A percentile compares a stretch with the other conserved stretches of the same genome.
phyloP scores from a whole-genome alignment of 2,113 vertebrate species.

The Colinus virginianus region DNA sequence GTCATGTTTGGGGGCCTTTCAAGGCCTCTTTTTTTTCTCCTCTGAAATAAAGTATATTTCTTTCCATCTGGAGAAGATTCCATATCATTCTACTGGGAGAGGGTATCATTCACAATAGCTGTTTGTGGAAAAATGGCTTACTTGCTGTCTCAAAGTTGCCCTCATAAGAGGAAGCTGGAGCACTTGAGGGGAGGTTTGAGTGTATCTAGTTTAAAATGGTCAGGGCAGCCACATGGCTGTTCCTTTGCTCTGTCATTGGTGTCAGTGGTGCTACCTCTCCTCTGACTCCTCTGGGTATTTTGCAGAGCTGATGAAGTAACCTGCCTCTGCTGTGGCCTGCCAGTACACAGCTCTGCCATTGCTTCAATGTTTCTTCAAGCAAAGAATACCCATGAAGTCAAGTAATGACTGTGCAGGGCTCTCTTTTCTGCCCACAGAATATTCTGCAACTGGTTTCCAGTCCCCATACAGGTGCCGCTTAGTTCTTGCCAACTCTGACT shows the following conservation, averaged over 20 bases:
- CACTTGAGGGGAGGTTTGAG: not conserved
- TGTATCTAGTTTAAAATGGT: accelerated
- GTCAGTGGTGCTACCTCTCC: not conserved
- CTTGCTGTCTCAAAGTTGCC: not conserved
- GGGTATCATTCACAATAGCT: not conserved
- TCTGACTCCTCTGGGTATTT: not conserved
- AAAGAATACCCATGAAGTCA: not conserved
- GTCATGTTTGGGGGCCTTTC: conserved; percentile 12
- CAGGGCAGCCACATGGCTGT: not conserved
- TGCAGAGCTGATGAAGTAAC: not conserved
- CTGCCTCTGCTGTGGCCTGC: not conserved
- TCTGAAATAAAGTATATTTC: conserved; percentile 9
- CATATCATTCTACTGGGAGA: not conserved
- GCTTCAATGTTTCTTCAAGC: not conserved
- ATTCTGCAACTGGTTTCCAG: not conserved
- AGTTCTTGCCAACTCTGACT: not conserved
- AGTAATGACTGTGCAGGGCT: not conserved
- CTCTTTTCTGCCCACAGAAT: not conserved
- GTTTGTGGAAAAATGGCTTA: not conserved
- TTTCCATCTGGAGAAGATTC: not conserved
- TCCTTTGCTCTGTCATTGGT: not conserved
- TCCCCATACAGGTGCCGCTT: not conserved
- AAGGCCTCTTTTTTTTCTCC: not conserved
- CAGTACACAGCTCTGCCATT: not conserved
- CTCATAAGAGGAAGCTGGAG: not conserved